Conservation (phyloP, 1,140 invertebrate species). For the Bombus picipes region DNA sequence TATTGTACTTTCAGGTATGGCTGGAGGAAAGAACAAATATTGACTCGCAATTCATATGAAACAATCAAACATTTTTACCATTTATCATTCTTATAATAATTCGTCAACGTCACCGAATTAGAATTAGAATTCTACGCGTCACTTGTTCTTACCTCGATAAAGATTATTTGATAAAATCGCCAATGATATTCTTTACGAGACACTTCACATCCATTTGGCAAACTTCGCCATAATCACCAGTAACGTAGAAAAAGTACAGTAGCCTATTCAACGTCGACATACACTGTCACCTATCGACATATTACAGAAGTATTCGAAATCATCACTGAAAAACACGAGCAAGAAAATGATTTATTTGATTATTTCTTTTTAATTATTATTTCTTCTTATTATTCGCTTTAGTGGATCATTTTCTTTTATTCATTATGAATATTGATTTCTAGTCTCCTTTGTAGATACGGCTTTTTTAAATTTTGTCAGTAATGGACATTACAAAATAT, state of each 20-base stretch:
- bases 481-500: no score
- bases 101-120: background rate
- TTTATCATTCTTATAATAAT: no score
- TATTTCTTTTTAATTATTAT: background rate
- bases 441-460: background rate
- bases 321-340: background rate
- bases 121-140: constrained; percentile 1
- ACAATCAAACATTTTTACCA: background rate
- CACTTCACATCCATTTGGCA: constrained; percentile 59
- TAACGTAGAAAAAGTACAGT: constrained; percentile 36
- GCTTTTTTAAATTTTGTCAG: no score
- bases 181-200: constrained; percentile 48
- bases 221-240: constrained; percentile 61
- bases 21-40: constrained; percentile 76
- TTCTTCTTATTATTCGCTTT: background rate
- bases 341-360: background rate
- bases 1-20: constrained; percentile 81
- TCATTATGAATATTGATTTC: background rate
- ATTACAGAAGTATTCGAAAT: constrained; percentile 1
- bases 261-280: background rate
- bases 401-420: background rate
- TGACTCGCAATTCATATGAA: constrained; percentile 22
- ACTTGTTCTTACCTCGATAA: constrained; percentile 43
- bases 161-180: constrained; percentile 37
- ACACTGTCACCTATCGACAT: constrained; percentile 31